phyloP scores from a whole-genome alignment of 2,113 vertebrate genomes.

The Dinomys branickii region DNA sequence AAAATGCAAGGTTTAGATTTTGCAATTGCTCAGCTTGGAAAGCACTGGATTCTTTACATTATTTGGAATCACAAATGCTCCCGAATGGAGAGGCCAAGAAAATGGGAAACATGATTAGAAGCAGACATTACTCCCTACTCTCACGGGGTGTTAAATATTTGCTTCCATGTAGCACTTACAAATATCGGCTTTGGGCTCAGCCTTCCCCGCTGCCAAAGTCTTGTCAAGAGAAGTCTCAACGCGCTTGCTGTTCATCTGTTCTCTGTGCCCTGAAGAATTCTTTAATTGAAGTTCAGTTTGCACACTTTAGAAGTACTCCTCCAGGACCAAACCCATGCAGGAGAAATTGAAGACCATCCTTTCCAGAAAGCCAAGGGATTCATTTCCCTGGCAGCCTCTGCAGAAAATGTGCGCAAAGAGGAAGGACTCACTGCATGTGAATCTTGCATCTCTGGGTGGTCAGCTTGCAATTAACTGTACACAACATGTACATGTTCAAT shows the following conservation, averaged over 20 bases:
- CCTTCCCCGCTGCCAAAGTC: constrained; percentile 63
- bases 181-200: constrained; percentile 67
- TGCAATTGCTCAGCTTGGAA: background rate
- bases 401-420: background rate
- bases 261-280: constrained; percentile 72
- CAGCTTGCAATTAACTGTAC: background rate
- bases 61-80: constrained; percentile 1
- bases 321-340: constrained; percentile 69
- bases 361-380: constrained; percentile 71
- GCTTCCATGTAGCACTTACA: constrained; percentile 73
- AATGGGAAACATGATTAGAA: constrained; percentile 40
- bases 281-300: constrained; percentile 82
- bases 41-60: background rate
- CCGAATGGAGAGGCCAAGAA: constrained; percentile 48
- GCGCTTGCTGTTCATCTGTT: constrained; percentile 72
- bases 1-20: background rate
- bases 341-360: constrained; percentile 72
- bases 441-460: background rate
- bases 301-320: constrained; percentile 68
- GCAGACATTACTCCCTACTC: constrained; percentile 20
- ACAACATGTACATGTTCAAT: background rate
- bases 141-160: constrained; percentile 67
- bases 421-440: background rate
- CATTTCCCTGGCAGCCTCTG: background rate
- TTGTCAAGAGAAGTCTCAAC: constrained; percentile 64